phyloP scores from a whole-genome alignment of 2,113 vertebrate species.

The Mirza zaza region DNA sequence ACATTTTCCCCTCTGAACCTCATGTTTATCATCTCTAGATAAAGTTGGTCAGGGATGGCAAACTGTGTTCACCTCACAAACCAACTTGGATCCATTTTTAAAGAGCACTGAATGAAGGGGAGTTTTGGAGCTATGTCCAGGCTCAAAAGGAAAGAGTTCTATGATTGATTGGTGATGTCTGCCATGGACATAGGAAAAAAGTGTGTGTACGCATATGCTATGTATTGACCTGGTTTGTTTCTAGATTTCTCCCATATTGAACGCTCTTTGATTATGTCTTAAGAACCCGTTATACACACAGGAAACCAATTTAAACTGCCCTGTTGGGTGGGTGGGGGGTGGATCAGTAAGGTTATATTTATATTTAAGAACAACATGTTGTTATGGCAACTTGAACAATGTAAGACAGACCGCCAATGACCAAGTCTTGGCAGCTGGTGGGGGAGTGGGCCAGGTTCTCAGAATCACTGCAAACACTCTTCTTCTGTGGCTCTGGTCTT shows the following conservation, averaged over 20 bases:
- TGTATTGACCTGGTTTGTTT: neutral
- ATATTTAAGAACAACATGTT: constrained; percentile 1
- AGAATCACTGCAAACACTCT: neutral
- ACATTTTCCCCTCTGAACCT: neutral
- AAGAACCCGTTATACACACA: neutral
- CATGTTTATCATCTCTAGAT: neutral
- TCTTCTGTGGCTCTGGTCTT: neutral
- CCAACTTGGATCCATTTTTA: neutral
- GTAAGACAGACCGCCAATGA: neutral
- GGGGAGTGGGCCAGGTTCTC: neutral
- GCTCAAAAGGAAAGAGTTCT: neutral
- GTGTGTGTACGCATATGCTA: rapidly evolving
- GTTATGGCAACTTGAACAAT: constrained; percentile 40
- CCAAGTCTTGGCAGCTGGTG: neutral
- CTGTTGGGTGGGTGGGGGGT: neutral
- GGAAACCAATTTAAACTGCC: neutral
- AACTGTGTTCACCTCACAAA: neutral
- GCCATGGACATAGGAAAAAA: neutral
- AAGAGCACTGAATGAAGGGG: neutral
- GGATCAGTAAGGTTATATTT: neutral
- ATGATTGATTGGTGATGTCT: neutral
- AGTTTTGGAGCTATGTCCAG: neutral
- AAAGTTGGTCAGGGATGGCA: neutral
- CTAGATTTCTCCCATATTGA: neutral
- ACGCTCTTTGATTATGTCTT: neutral